Evolutionary conservation across 2,113 vertebrate genomes (phyloP).

Genomic region (Anhinga rufa): DNA sequence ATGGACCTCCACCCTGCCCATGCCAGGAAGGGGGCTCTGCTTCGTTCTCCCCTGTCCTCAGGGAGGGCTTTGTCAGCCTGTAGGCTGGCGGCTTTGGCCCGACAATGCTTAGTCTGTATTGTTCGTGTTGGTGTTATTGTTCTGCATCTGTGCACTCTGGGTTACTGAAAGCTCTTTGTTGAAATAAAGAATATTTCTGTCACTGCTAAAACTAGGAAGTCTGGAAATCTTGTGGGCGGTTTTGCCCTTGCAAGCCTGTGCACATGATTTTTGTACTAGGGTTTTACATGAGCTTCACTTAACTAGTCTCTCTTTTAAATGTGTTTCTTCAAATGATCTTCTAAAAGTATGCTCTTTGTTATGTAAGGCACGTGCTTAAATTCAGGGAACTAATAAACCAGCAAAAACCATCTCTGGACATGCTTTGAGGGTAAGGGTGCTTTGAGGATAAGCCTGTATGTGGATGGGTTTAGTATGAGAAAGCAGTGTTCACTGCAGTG

Average conservation of each 20-base stretch:
- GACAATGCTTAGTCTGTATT: not conserved
- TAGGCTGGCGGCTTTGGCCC: not conserved
- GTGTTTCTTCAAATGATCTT: not conserved
- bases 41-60: not conserved
- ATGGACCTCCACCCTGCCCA: not conserved
- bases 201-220: not conserved
- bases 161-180: not conserved
- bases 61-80: not conserved
- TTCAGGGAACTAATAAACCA: not conserved
- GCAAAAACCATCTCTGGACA: not conserved
- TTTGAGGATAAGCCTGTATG: not conserved
- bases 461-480: not conserved
- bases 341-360: not conserved
- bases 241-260: not conserved
- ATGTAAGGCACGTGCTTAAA: not conserved
- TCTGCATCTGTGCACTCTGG: not conserved
- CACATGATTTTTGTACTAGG: not conserved
- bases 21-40: not conserved
- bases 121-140: not conserved
- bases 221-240: not conserved
- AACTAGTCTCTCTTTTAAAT: not conserved
- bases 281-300: not conserved
- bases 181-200: not conserved
- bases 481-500: not conserved
- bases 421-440: not conserved